A percentile compares a stretch with the other conserved stretches of the same genome.
phyloP scores from a whole-genome alignment of 1,140 invertebrate species.

The Marisa cornuarietis region DNA sequence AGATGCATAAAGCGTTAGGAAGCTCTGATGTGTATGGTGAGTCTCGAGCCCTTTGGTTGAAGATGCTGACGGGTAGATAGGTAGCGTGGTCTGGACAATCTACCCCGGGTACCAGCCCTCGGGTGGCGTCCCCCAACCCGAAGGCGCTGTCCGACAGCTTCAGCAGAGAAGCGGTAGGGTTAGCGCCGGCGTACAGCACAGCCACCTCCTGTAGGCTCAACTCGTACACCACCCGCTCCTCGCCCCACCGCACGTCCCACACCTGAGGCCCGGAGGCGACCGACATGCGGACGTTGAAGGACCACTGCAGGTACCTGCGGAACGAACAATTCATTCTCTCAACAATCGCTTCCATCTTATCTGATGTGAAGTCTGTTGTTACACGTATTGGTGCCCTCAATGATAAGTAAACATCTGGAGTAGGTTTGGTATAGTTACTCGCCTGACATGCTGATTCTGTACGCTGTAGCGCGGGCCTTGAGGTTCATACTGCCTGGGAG shows the following conservation, averaged over 20 bases:
- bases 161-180: constrained; percentile 32
- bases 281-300: constrained; percentile 44
- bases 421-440: too few species aligned
- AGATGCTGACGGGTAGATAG: constrained; percentile 26
- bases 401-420: constrained; percentile 20
- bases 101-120: constrained; percentile 40
- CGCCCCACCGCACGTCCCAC: constrained; percentile 40
- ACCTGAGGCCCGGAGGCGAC: constrained; percentile 40
- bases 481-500: constrained; percentile 35
- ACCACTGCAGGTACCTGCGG: constrained; percentile 39
- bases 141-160: constrained; percentile 45
- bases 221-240: constrained; percentile 49
- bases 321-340: background rate
- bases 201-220: constrained; percentile 54
- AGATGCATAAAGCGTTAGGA: constrained; percentile 57
- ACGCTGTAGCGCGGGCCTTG: constrained; percentile 43
- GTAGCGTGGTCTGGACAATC: constrained; percentile 52
- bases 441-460: constrained; percentile 30
- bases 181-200: constrained; percentile 46
- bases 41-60: constrained; percentile 20
- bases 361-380: background rate
- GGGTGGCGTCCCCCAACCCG: constrained; percentile 31
- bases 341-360: background rate
- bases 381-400: background rate
- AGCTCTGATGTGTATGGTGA: constrained; percentile 21